Evolutionary conservation across 2,113 vertebrate genomes (phyloP).

Genomic region (Rhea americana): DNA sequence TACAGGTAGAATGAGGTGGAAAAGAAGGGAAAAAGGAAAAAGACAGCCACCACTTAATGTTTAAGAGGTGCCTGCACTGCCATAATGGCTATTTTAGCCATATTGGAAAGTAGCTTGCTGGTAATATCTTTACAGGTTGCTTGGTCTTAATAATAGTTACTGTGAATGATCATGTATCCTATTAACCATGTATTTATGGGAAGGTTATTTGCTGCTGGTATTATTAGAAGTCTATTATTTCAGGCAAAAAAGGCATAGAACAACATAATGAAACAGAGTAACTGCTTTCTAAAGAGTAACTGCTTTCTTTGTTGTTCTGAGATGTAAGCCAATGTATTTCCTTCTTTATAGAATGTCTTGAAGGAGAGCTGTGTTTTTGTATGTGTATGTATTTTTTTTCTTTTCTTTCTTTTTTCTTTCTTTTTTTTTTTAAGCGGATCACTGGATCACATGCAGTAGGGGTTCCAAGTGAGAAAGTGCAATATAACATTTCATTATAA

Average conservation of each 20-base stretch:
- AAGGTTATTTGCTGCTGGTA: neutral
- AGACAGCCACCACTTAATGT: neutral
- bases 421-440: neutral
- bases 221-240: neutral
- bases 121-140: neutral
- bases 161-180: neutral
- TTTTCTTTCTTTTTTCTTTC: neutral
- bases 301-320: neutral
- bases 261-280: neutral
- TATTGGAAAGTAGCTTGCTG: neutral
- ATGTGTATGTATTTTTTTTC: neutral
- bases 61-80: neutral
- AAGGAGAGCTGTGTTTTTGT: neutral
- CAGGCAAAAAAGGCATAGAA: neutral
- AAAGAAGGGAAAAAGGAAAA: neutral
- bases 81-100: neutral
- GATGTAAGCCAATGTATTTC: neutral
- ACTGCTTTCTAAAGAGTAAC: neutral
- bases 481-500: neutral
- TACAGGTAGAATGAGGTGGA: neutral
- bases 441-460: neutral
- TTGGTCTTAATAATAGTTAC: neutral
- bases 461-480: neutral
- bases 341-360: neutral
- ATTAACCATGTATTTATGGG: neutral